Evolutionary conservation across 2,888 invertebrate genomes (phyloP).

Genomic region (Apodemia hepburni): DNA sequence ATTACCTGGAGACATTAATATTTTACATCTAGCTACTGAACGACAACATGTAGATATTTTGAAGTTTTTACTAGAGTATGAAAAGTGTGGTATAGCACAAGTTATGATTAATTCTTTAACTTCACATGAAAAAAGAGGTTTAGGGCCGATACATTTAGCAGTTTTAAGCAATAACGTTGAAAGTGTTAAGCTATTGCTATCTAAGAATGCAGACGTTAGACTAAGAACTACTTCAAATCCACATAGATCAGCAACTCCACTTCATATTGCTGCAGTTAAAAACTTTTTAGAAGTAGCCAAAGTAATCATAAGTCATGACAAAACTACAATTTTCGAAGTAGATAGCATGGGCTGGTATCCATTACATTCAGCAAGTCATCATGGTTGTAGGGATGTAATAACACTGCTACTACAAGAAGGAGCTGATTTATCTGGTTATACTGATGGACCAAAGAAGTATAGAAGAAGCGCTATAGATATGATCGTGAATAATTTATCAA

Average conservation of each 20-base stretch:
- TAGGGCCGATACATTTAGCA: slow-evolving; percentile 77
- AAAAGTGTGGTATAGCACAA: slow-evolving; percentile 52
- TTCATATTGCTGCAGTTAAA: slow-evolving; percentile 67
- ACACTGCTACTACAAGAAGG: slow-evolving; percentile 60
- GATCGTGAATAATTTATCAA: slow-evolving; percentile 71
- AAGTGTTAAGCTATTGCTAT: slow-evolving; percentile 66
- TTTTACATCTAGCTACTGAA: slow-evolving; percentile 81
- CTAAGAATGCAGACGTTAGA: slow-evolving; percentile 64
- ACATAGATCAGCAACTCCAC: slow-evolving; percentile 61
- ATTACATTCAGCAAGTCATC: slow-evolving; percentile 71
- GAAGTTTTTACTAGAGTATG: slow-evolving; percentile 65
- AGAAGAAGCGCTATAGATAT: slow-evolving; percentile 73
- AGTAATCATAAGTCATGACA: slow-evolving; percentile 57
- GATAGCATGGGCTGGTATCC: slow-evolving; percentile 60
- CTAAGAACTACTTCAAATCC: slow-evolving; percentile 62
- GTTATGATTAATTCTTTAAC: slow-evolving; percentile 49
- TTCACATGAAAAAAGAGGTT: slow-evolving; percentile 59
- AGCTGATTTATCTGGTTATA: slow-evolving; percentile 62
- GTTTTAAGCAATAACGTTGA: slow-evolving; percentile 69
- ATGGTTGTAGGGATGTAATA: slow-evolving; percentile 81
- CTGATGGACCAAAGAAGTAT: slow-evolving; percentile 58
- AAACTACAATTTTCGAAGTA: slow-evolving; percentile 62
- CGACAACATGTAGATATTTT: slow-evolving; percentile 76
- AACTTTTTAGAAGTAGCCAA: slow-evolving; percentile 59
- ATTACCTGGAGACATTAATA: slow-evolving; percentile 68